Evolutionary conservation across 2,888 invertebrate species (phyloP), one percentile per base, ranked within the genome.

Genomic region (Antitype chi): DNA sequence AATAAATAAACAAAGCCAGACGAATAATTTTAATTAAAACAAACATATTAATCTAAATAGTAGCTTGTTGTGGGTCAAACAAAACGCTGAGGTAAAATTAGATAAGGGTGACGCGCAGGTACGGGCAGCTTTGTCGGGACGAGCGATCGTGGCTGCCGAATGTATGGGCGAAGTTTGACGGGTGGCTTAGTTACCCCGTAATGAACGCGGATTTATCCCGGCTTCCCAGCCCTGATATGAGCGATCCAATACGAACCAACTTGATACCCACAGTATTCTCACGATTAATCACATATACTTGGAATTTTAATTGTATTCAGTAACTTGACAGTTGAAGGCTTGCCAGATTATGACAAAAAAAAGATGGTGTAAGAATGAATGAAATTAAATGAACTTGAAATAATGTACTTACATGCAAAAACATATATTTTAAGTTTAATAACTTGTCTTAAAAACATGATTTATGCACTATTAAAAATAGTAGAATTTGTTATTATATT

Each of bases 81-180:
- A 86, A 84, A 86, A 82, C 63, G 69, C 68, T 74, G 74, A 78
- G 79, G 85, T 82, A 82, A 90, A 90, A 85, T 89, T 87, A 86
- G 83, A 87, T 89, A 88, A 88, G 71, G 72, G 60, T 74, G 80
- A 78, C 66, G 64, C 69, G 69, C 81, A 81, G 79, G 80, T 83
- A 78, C 60, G 62, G 62, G 67, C 67, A 63, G 76, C 67, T 69
- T 69, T 73, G 75, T 70, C 60, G 76, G 66, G 76, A 63, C 68
- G 62, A 72, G 63, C 53, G 47, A 80, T 80, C 84, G 72, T 76
- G 78, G 62, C 78, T 83, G 73, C 84, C 74, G 74, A 86, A 90
- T 89, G 88, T 90, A 90, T 89, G 87, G 88, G 71, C 71, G 81
- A 91, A 92, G 90, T 92, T 92, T 88, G 90, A 90, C 91, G 89